phyloP scores from a whole-genome alignment of 2,113 vertebrate genomes.

The Perca flavescens region DNA sequence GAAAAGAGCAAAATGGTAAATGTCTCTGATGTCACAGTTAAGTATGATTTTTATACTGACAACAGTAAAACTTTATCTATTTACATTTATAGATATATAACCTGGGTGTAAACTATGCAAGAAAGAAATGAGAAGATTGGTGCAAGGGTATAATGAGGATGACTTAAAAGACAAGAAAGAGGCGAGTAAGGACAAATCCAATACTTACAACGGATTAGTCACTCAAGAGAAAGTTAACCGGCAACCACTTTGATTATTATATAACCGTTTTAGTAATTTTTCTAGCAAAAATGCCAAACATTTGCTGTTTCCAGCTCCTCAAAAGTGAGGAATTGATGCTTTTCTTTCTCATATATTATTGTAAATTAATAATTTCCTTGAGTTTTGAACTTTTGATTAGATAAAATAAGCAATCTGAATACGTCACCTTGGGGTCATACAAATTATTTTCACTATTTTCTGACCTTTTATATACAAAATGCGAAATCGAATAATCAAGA shows the following conservation, averaged over 20 bases:
- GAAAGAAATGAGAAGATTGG: not conserved
- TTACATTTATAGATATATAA: constrained; percentile 17
- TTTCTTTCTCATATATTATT: not conserved
- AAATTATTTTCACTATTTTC: not conserved
- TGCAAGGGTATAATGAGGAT: not conserved
- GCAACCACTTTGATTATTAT: not conserved
- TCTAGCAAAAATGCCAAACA: not conserved
- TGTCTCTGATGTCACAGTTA: constrained; percentile 19
- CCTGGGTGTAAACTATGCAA: not conserved
- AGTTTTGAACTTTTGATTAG: not conserved
- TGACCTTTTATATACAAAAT: not conserved
- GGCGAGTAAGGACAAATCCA: not conserved
- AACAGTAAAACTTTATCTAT: not conserved
- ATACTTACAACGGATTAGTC: not conserved
- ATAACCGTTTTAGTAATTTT: not conserved
- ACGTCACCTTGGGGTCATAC: not conserved
- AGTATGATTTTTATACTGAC: not conserved
- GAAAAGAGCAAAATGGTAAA: constrained; percentile 15
- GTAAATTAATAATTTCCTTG: not conserved
- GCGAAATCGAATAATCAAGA: fast-evolving
- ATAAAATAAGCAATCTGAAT: not conserved
- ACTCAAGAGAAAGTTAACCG: not conserved
- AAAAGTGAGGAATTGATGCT: not conserved
- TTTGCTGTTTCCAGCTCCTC: not conserved
- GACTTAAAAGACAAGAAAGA: not conserved